Base-by-base conservation (phyloP, 2,113 vertebrate species). In the Capreolus pygargus region DNA sequence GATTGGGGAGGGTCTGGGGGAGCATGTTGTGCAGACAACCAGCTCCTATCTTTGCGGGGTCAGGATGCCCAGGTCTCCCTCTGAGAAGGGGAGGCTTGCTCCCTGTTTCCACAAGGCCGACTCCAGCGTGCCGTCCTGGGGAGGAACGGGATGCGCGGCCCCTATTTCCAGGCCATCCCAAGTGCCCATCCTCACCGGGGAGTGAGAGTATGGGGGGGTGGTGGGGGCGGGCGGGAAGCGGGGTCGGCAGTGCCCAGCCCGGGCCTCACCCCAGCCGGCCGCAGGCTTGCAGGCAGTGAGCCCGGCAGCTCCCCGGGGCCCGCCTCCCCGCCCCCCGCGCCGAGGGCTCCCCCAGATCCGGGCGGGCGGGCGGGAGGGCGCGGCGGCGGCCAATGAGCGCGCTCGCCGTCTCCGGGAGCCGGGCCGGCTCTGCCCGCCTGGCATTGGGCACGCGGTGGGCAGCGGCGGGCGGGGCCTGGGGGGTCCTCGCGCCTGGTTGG, bases 361-460 rank as follows among this genome's bases (percentile, higher is more conserved):
- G 74, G 94, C 82, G 50, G 82, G 96, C 92, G 83, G 61, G 94
- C 91, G 33, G 70, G 93, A 89, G 47, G 96, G 90, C 83, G 92
- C 83, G 43, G 89, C 87, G 39, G 70, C 89, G 84, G 79, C 98
- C 98, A 98, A 98, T 98, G 97, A 96, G 92, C 79, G 61, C 83
- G 61, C 96, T 96, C 97, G 98, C 97, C 98, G 98, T 98, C 98
- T 98, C 98, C 95, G 96, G 98, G 98, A 98, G 97, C 95, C 89
- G 86, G 97, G 97, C 96, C 97, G 97, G 97, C 97, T 98, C 97
- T 98, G 98, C 98, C 97, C 94, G 98, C 97, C 92, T 97, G 98
- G 97, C 98, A 98, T 98, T 98, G 98, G 98, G 98, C 98, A 97
- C 97, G 97, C 97, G 94, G 93, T 97, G 98, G 98, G 97, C 98